phyloP scores from a whole-genome alignment of 1,140 invertebrate species.

The Potamilus streckersoni region DNA sequence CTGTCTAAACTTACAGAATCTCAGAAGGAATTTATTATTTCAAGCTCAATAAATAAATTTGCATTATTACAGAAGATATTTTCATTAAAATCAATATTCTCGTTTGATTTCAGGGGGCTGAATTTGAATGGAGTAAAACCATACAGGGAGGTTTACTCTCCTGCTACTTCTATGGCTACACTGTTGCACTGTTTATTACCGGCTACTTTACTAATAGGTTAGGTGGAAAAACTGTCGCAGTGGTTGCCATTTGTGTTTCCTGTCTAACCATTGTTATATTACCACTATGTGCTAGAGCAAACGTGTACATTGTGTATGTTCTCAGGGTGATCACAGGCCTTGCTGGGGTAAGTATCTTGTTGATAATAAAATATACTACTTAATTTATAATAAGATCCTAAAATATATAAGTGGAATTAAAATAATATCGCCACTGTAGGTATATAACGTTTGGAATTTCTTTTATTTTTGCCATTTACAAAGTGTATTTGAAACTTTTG shows the following conservation, averaged over 20 bases:
- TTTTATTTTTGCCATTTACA: no score
- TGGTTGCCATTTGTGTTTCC: not conserved
- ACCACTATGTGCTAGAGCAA: constrained; percentile 10
- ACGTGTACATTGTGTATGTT: constrained; percentile 8
- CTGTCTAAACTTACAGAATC: no score
- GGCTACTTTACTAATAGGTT: constrained; percentile 9
- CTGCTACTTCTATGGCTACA: constrained; percentile 19
- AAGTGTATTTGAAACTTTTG: no score
- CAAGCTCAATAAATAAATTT: no score
- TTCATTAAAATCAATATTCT: not conserved
- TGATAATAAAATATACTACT: no score
- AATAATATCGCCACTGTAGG: no score
- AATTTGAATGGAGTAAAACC: constrained; percentile 10
- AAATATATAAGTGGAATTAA: no score
- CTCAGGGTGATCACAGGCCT: constrained; percentile 10
- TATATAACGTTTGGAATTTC: no score
- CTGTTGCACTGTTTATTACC: constrained; percentile 11
- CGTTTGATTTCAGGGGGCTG: constrained; percentile 2
- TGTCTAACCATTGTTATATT: not conserved
- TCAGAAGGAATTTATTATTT: no score
- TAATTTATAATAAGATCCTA: no score
- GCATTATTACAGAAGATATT: no score
- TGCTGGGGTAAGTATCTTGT: constrained; percentile 15
- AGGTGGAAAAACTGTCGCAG: constrained; percentile 15
- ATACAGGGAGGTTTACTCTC: constrained; percentile 8